Evolutionary conservation across 2,113 vertebrate genomes (phyloP), one percentile per base, ranked within the genome.

Genomic region (Neotoma lepida): DNA sequence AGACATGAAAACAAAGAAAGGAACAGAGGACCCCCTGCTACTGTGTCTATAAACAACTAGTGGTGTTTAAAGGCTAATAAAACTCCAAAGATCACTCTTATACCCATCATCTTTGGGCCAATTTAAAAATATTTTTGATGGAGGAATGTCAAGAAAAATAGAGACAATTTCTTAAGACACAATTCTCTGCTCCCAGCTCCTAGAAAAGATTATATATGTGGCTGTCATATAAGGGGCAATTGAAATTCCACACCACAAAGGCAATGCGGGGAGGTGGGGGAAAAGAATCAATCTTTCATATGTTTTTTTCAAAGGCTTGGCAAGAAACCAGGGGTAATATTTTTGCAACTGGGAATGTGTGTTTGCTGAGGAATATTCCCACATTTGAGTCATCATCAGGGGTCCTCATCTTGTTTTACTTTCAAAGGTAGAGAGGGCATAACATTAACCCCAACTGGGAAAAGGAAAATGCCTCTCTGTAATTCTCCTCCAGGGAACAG

Each of bases 311-410:
- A 96, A 64, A 94, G 95, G 88, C 85, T 84, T 97, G 96, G 91
- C 96, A 97, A 95, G 88, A 88, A 88, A 95, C 97, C 97, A 97
- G 96, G 73, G 90, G 95, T 97, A 97, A 96, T 97, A 93, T 97
- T 95, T 97, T 97, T 96, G 96, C 96, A 97, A 98, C 96, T 96
- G 94, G 97, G 94, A 96, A 92, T 94, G 86, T 92, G 92, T 97
- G 96, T 97, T 97, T 97, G 97, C 96, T 94, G 93, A 96, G 96
- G 96, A 97, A 96, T 96, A 97, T 97, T 97, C 97, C 97, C 97
- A 97, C 95, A 96, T 97, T 97, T 91, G 93, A 96, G 81, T 95
- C 95, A 95, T 97, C 97, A 89, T 96, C 97, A 95, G 97, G 97
- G 97, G 97, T 97, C 97, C 96, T 95, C 84, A 87, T 92, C 96